A percentile compares a stretch with the other conserved stretches of the same genome.
Evolutionary conservation across 2,797 vertebrate genomes (phyloP).

Genomic region (Alectoris magna): DNA sequence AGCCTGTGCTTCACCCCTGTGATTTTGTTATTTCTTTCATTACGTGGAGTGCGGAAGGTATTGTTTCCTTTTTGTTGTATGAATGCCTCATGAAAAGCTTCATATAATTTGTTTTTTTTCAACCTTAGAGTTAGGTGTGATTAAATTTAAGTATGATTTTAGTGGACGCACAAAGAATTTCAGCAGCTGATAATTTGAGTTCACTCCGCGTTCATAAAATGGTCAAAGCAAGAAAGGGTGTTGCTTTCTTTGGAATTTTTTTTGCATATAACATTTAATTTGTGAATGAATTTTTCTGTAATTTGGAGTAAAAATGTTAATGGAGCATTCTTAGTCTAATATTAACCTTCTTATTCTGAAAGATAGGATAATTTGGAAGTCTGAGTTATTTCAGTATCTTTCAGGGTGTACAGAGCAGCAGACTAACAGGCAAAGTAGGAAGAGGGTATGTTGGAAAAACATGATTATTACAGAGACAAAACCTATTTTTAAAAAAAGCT

Average conservation of each 20-base stretch:
- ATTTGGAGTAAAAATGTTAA: background rate
- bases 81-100: background rate
- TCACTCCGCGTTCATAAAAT: background rate
- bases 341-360: background rate
- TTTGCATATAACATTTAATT: background rate
- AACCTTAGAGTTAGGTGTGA: background rate
- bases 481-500: constrained; percentile 3
- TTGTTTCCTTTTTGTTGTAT: background rate
- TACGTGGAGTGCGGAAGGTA: background rate
- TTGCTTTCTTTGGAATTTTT: background rate
- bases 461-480: background rate
- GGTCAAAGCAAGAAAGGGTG: background rate
- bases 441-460: background rate
- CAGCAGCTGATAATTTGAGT: background rate
- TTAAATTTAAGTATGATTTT: background rate
- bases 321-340: background rate
- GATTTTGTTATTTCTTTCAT: background rate
- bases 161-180: background rate
- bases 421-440: background rate
- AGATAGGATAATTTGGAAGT: background rate
- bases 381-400: background rate
- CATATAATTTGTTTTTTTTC: background rate
- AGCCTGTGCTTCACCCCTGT: background rate
- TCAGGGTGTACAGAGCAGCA: background rate
- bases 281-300: background rate